These are phyloP conservation scores for Mellilla xanthometata DNA, from an alignment of 2,888 invertebrate species.

Conservation along the genomic window DNA sequence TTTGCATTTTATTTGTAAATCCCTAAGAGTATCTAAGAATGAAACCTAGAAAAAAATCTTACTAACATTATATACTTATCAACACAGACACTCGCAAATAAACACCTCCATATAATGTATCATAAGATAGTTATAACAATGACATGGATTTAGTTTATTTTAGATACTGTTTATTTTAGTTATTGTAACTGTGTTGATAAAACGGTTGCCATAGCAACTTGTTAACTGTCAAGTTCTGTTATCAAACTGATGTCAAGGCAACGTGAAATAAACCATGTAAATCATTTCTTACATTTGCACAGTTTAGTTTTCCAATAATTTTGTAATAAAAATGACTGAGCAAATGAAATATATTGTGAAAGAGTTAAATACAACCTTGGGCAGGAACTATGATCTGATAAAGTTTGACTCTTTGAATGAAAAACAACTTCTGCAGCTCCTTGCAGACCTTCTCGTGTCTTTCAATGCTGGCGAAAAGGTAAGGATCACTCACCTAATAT, in stretches of 20 bases:
- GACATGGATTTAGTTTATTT: too few relatives aligned
- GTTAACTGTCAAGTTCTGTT: neutral
- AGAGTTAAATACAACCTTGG: conserved; percentile 88
- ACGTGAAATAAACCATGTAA: conserved; percentile 2
- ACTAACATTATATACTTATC: too few relatives aligned
- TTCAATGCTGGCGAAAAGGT: conserved; percentile 87
- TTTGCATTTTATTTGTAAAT: conserved; percentile 16
- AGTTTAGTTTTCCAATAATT: neutral
- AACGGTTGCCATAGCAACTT: conserved; percentile 4
- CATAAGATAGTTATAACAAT: too few relatives aligned
- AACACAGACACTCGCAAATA: too few relatives aligned
- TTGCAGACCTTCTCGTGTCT: conserved; percentile 89
- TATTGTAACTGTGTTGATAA: conserved; percentile 7
- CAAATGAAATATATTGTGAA: conserved; percentile 87
- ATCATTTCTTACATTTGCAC: too few relatives aligned
- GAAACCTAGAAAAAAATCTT: too few relatives aligned
- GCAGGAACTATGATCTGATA: conserved; percentile 90
- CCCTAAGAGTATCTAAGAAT: neutral
- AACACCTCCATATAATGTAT: too few relatives aligned
- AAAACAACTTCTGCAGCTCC: conserved; percentile 89
- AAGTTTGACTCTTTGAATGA: conserved; percentile 91
- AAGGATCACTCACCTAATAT: too few relatives aligned
- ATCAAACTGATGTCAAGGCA: neutral
- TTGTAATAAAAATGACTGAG: conserved; percentile 82
- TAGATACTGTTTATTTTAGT: too few relatives aligned